Evolutionary conservation across 2,888 invertebrate species (phyloP).

Genomic region (Erannis defoliaria): DNA sequence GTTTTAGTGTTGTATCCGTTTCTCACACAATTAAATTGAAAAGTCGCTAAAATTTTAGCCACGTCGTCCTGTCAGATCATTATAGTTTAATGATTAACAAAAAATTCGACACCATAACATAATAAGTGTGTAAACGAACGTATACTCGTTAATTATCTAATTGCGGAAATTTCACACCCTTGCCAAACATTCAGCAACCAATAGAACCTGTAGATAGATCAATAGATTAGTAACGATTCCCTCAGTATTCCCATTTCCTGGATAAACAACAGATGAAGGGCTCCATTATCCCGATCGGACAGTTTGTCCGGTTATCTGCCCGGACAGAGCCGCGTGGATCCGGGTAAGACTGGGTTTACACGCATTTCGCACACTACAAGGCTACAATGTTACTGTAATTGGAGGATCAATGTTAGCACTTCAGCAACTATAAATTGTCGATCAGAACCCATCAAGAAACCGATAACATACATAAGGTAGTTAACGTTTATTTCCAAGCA

Average conservation of each 20-base stretch:
- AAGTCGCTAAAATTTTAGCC: too few species aligned
- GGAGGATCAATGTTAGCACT: background rate
- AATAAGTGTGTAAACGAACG: background rate
- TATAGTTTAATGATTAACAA: too few species aligned
- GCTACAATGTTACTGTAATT: background rate
- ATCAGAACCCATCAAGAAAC: background rate
- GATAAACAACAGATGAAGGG: conserved; percentile 23
- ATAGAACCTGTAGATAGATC: background rate
- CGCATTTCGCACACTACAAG: conserved; percentile 8
- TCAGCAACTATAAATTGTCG: background rate
- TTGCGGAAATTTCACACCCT: background rate
- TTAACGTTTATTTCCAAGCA: too few species aligned
- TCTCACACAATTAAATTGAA: too few species aligned
- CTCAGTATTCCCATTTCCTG: conserved; percentile 7
- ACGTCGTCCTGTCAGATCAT: too few species aligned
- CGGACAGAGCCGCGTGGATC: conserved; percentile 1
- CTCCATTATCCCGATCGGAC: conserved; percentile 17
- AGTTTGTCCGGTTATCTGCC: conserved; percentile 19
- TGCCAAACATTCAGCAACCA: background rate
- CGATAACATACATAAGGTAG: too few species aligned
- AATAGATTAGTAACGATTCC: background rate
- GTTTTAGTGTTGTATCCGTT: too few species aligned
- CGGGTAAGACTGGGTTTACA: conserved; percentile 30
- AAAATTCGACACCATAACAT: too few species aligned
- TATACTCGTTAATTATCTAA: background rate